These are phyloP conservation scores for Thomomys bottae DNA, from an alignment of 2,113 vertebrate genomes.

Conservation along the genomic window DNA sequence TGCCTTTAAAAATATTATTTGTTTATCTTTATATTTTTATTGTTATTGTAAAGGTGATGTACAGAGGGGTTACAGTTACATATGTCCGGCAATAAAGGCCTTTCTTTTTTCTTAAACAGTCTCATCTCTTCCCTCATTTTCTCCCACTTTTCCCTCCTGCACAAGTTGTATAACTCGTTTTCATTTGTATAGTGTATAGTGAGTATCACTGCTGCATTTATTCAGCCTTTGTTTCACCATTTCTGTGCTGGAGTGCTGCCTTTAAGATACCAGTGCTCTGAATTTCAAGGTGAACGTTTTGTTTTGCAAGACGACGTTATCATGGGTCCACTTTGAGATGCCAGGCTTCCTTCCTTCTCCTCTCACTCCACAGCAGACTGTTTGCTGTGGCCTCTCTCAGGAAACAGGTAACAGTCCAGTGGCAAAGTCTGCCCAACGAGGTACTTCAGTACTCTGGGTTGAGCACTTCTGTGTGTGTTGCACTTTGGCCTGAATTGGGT, in stretches of 20 bases:
- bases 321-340: background rate
- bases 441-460: background rate
- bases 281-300: background rate
- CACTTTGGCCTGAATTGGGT: constrained; percentile 55
- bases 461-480: constrained; percentile 10
- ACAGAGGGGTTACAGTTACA: too few relatives aligned
- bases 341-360: background rate
- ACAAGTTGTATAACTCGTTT: too few relatives aligned
- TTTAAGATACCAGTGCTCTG: background rate
- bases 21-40: too few relatives aligned
- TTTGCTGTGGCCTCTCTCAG: background rate
- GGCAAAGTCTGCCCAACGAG: background rate
- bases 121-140: too few relatives aligned
- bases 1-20: background rate
- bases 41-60: too few relatives aligned
- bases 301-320: background rate
- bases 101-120: too few relatives aligned
- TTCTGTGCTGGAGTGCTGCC: too few relatives aligned
- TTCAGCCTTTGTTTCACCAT: too few relatives aligned
- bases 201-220: too few relatives aligned
- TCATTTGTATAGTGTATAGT: too few relatives aligned
- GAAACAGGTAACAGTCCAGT: background rate
- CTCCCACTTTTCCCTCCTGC: too few relatives aligned
- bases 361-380: background rate
- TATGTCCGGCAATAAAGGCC: too few relatives aligned